Conservation (phyloP, 37 sponge, comb jelly and placozoan species). For the Lycopodina hypogea region DNA sequence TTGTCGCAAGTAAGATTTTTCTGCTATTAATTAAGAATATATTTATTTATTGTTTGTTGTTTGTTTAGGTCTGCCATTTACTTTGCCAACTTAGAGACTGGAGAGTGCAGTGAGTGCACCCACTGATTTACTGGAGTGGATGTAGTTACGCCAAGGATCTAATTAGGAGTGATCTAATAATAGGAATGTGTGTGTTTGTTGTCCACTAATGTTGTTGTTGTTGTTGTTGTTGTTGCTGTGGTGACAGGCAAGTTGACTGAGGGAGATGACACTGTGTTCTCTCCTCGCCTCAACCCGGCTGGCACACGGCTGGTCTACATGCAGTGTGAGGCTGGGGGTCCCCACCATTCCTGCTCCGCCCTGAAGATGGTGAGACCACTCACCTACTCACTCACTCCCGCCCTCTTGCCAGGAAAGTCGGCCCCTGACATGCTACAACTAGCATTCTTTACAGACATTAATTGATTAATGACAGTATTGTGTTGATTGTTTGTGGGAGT, state of each 20-base stretch:
- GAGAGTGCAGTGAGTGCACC: constrained; percentile 47
- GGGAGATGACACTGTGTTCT: constrained; percentile 18
- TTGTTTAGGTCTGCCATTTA: constrained; percentile 68
- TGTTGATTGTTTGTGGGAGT: too few species aligned
- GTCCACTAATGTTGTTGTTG: too few species aligned
- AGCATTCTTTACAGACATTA: too few species aligned
- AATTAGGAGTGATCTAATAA: neutral
- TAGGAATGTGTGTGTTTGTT: too few species aligned
- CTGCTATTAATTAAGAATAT: too few species aligned
- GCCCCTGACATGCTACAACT: too few species aligned
- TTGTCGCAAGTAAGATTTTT: constrained; percentile 71
- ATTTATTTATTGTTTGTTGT: neutral
- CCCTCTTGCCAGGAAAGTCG: too few species aligned
- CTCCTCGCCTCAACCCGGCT: constrained; percentile 56
- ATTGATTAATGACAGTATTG: too few species aligned
- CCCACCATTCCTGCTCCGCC: constrained; percentile 65
- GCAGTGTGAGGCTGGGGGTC: constrained; percentile 34
- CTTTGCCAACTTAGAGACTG: constrained; percentile 22
- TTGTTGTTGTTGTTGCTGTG: neutral
- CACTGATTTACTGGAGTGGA: too few species aligned
- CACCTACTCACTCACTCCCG: neutral
- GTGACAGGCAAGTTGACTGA: constrained; percentile 45
- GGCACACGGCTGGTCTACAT: constrained; percentile 66
- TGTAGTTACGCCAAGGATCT: neutral
- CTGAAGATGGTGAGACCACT: constrained; percentile 49